phyloP scores from a whole-genome alignment of 2,797 vertebrate species.

The Trachurus trachurus region DNA sequence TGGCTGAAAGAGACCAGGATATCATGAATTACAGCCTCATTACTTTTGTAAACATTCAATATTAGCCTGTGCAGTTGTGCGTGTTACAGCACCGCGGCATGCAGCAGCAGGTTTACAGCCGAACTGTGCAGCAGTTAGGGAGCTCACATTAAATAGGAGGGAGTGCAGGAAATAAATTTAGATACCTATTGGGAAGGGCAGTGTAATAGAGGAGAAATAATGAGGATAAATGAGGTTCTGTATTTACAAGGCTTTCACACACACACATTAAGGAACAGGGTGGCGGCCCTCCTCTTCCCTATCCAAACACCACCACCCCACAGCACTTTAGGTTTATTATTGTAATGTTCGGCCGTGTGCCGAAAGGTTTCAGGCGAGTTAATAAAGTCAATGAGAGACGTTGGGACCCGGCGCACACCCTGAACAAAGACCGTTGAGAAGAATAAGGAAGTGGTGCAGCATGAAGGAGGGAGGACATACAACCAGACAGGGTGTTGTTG shows the following conservation, averaged over 20 bases:
- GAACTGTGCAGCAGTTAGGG: not conserved
- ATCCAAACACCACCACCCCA: constrained; percentile 61
- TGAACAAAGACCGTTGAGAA: constrained; percentile 41
- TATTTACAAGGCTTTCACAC: constrained; percentile 29
- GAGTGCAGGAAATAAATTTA: constrained; percentile 32
- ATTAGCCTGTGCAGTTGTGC: not conserved
- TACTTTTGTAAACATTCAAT: not conserved
- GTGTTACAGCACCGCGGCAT: not conserved
- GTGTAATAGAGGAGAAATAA: constrained; percentile 46
- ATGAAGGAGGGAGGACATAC: not conserved
- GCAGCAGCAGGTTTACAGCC: not conserved
- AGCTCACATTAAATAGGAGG: constrained; percentile 22
- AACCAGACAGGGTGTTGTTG: constrained; percentile 22
- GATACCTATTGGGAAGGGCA: constrained; percentile 19
- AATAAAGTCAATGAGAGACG: constrained; percentile 30
- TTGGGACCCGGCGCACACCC: constrained; percentile 11
- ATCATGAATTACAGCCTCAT: not conserved
- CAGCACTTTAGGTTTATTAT: constrained; percentile 58
- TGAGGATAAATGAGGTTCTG: constrained; percentile 54
- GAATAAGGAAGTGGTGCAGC: constrained; percentile 34
- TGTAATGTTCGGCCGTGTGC: constrained; percentile 45
- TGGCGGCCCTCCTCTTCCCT: constrained; percentile 49
- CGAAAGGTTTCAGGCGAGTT: constrained; percentile 42
- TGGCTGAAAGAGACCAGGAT: not conserved
- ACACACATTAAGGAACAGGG: constrained; percentile 46